Base-by-base conservation (phyloP, 2,113 vertebrate genomes). In the Eretmochelys imbricata region DNA sequence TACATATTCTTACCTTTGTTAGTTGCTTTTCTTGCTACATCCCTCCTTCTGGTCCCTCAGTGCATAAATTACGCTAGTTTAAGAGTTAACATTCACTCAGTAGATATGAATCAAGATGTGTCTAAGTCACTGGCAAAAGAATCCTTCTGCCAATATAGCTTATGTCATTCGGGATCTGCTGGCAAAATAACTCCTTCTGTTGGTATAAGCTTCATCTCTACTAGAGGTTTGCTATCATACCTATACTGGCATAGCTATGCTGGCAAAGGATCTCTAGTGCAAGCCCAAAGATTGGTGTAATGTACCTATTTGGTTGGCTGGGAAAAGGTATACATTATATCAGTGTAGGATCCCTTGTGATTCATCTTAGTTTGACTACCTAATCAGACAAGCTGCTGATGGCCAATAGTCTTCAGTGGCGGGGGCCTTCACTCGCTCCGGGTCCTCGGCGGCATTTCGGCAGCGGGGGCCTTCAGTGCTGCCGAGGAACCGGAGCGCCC, bases 11-110 rank as follows among this genome's bases (percentile, higher is more conserved):
- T 4, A 59, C 42, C 89, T 85, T 89, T 90, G 62, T 94, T 55
- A 92, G 38, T 90, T 93, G 27, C 76, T 95, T 95, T 92, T 82
- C 48, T 88, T 5, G 80, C 82, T 89, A 55, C 85, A 92, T 25
- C 16, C 38, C 80, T 78, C 80, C 87, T 89, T 42, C 48, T 49
- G 50, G 86, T 84, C 16, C 78, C 31, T 50, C 79, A 88, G 27
- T 65, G n/a, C 16, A 91, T 54, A 57, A 89, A 92, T 87, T 94
- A 85, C 31, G n/a, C 82, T 1, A 1, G 48, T 46, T 91, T 89
- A 89, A 93, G 8, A 95, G 57, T 14, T 48, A 84, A 35, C 22
- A 89, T 16, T 82, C 78, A 82, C 10, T 31, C 29, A 86, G 88
- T 95, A 83, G 85, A 80, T 22, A 51, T 14, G 1, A 29, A 2